Evolutionary conservation across 2,113 vertebrate genomes (phyloP).

Genomic region (Sander lucioperca): DNA sequence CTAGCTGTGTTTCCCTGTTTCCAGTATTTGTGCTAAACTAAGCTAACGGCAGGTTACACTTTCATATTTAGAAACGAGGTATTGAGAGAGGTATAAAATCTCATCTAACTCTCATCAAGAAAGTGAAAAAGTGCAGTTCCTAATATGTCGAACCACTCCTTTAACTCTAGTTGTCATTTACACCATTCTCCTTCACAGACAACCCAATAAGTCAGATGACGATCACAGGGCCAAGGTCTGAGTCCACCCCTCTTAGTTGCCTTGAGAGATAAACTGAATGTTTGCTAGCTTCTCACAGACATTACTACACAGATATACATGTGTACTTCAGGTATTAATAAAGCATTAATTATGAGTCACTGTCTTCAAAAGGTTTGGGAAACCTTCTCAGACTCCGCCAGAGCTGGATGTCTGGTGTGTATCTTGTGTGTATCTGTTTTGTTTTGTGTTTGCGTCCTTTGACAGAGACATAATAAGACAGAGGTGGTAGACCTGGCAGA

Average conservation of each 20-base stretch:
- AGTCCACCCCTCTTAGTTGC: background rate
- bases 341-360: background rate
- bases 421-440: background rate
- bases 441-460: background rate
- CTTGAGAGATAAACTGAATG: background rate
- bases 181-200: background rate
- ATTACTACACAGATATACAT: background rate
- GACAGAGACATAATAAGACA: conserved; percentile 11
- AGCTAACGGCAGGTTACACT: background rate
- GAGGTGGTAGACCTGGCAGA: conserved; percentile 27
- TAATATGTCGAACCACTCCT: background rate
- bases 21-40: background rate
- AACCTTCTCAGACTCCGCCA: background rate
- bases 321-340: background rate
- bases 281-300: background rate
- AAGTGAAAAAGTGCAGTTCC: background rate
- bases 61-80: background rate
- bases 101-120: background rate
- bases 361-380: background rate
- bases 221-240: background rate
- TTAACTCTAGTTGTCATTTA: background rate
- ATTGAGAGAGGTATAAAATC: background rate
- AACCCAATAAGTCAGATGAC: background rate
- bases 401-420: background rate
- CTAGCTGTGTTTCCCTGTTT: background rate